A percentile compares a stretch with the other conserved stretches of the same genome.
phyloP scores from a whole-genome alignment of 2,797 vertebrate genomes.

The Heteromormyrus szaboi region DNA sequence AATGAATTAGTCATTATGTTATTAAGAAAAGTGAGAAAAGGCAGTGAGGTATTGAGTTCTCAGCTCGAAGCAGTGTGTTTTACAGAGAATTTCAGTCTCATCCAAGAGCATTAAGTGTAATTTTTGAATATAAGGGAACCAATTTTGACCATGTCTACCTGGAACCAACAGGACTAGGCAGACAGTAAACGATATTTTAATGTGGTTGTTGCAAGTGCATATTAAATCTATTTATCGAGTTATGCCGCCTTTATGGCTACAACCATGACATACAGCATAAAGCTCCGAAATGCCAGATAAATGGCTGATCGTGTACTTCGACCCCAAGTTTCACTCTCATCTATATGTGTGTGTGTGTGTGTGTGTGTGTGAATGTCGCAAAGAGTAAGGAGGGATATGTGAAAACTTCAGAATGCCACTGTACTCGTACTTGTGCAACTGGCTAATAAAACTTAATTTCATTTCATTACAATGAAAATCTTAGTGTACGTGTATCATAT shows the following conservation, averaged over 20 bases:
- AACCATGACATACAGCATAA: too few species aligned
- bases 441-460: background rate
- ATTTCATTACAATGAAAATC: background rate
- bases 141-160: background rate
- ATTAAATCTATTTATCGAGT: background rate
- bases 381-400: background rate
- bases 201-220: background rate
- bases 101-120: background rate
- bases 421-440: background rate
- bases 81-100: background rate
- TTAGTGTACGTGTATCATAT: background rate
- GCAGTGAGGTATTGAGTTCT: background rate
- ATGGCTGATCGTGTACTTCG: background rate
- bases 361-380: background rate
- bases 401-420: background rate
- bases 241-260: background rate
- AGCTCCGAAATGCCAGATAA: background rate
- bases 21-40: background rate
- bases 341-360: background rate
- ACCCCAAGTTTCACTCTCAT: background rate
- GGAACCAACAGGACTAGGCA: background rate
- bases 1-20: slow-evolving; percentile 2
- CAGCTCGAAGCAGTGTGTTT: background rate
- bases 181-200: background rate
- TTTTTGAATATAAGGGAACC: background rate